Conservation (phyloP, 1,140 invertebrate species). For the Amphibalanus amphitrite region DNA sequence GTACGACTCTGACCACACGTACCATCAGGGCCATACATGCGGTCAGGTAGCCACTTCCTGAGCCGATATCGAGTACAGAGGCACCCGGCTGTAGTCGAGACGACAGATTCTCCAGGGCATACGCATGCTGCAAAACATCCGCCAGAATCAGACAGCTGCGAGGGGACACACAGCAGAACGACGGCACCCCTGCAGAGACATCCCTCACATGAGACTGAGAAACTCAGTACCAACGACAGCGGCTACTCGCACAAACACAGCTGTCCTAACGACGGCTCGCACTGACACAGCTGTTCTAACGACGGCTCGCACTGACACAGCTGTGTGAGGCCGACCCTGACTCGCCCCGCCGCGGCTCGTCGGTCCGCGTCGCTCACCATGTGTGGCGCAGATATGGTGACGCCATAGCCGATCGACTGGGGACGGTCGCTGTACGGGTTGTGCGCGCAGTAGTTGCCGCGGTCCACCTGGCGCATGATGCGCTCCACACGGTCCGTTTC, state of each 20-base stretch:
- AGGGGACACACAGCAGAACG: not conserved
- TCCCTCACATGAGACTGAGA: too few relatives aligned
- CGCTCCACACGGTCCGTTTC: slow-evolving; percentile 56
- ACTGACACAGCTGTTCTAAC: too few relatives aligned
- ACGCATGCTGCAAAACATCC: slow-evolving; percentile 49
- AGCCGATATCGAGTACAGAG: slow-evolving; percentile 81
- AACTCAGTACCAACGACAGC: not conserved
- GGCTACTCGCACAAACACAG: not conserved
- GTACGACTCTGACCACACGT: too few relatives aligned
- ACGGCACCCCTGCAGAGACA: too few relatives aligned
- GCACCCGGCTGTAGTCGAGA: slow-evolving; percentile 61
- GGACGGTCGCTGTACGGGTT: slow-evolving; percentile 55
- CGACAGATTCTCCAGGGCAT: slow-evolving; percentile 74
- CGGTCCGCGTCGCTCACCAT: too few relatives aligned
- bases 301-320: too few relatives aligned
- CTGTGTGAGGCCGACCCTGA: too few relatives aligned
- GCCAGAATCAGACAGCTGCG: slow-evolving; percentile 1
- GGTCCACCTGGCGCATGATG: slow-evolving; percentile 73
- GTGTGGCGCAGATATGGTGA: slow-evolving; percentile 94
- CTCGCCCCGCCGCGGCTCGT: too few relatives aligned
- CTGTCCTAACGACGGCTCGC: too few relatives aligned
- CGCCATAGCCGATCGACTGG: slow-evolving; percentile 37
- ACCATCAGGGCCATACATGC: slow-evolving; percentile 86
- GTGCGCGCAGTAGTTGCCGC: slow-evolving; percentile 52
- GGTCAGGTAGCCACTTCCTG: slow-evolving; percentile 91